phyloP scores from a whole-genome alignment of 2,888 invertebrate species.

The Orthosia incerta region DNA sequence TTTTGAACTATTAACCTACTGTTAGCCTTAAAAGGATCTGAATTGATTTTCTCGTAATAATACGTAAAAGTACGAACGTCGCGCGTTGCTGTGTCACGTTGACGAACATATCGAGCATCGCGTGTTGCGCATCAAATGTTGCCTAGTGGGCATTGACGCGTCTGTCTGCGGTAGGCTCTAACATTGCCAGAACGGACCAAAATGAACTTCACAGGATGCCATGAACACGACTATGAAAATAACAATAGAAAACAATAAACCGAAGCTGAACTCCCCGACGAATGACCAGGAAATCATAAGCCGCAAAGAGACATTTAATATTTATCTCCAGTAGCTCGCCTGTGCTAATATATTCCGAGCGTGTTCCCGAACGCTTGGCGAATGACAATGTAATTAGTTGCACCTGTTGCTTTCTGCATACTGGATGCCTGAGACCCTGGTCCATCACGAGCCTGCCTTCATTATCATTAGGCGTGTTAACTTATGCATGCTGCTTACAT shows the following conservation, averaged over 20 bases:
- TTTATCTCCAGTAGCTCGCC: conserved; percentile 34
- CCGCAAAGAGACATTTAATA: conserved; percentile 44
- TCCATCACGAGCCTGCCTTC: conserved; percentile 44
- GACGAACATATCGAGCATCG: too few relatives aligned
- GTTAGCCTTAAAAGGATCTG: neutral
- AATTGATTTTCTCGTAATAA: conserved; percentile 24
- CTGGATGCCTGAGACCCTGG: conserved; percentile 28
- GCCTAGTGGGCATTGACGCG: neutral
- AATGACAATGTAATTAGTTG: conserved; percentile 43
- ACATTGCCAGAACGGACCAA: neutral
- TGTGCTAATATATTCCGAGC: conserved; percentile 39
- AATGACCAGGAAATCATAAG: conserved; percentile 50
- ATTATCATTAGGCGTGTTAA: conserved; percentile 40
- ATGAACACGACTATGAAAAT: neutral
- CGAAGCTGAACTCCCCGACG: conserved; percentile 5
- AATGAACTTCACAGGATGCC: neutral
- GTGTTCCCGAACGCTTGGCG: conserved; percentile 31
- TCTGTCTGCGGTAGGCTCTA: neutral
- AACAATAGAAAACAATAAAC: neutral
- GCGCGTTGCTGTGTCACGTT: too few relatives aligned
- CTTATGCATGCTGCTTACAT: neutral
- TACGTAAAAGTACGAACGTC: too few relatives aligned
- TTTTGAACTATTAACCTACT: conserved; percentile 45
- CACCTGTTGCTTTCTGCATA: conserved; percentile 46
- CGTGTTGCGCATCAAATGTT: too few relatives aligned